Conservation (phyloP, 2,797 vertebrate species). For the Scomberomorus guttatus region DNA sequence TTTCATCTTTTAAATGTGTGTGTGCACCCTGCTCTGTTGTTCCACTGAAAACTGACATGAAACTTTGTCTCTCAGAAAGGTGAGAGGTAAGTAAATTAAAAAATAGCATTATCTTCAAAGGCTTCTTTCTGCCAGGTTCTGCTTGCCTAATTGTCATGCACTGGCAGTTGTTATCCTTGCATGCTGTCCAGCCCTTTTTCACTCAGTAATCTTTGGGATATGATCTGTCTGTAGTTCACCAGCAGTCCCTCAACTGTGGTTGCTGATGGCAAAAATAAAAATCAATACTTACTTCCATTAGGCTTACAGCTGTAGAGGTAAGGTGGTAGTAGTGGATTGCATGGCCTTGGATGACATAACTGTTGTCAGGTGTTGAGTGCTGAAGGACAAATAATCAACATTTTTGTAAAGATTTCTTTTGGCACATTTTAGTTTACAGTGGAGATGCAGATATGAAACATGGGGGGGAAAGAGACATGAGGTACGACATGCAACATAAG, state of each 20-base stretch:
- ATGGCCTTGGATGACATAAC: not conserved
- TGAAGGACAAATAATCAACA: not conserved
- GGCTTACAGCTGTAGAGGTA: not conserved
- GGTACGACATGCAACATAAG: too few species aligned
- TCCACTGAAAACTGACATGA: conserved; percentile 9
- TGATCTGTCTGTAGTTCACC: conserved; percentile 13
- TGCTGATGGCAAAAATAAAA: not conserved
- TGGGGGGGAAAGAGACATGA: too few species aligned
- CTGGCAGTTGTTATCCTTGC: not conserved
- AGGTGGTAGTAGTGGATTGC: not conserved
- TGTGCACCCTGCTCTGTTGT: conserved; percentile 15
- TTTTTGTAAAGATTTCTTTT: too few species aligned
- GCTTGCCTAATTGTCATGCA: not conserved
- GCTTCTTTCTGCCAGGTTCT: not conserved
- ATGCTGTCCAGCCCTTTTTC: not conserved
- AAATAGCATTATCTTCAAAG: not conserved
- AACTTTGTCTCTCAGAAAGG: conserved; percentile 14
- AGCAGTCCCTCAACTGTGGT: conserved; percentile 1
- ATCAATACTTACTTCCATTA: conserved; percentile 6
- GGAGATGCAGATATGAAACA: too few species aligned
- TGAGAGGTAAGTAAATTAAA: conserved; percentile 38
- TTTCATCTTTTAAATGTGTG: conserved; percentile 15
- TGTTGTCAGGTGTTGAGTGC: not conserved
- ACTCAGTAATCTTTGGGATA: conserved; percentile 8
- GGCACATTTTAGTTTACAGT: too few species aligned